A percentile compares a stretch with the other conserved stretches of the same genome.
Conservation (phyloP, 2,113 vertebrate species). For the Solea solea region DNA sequence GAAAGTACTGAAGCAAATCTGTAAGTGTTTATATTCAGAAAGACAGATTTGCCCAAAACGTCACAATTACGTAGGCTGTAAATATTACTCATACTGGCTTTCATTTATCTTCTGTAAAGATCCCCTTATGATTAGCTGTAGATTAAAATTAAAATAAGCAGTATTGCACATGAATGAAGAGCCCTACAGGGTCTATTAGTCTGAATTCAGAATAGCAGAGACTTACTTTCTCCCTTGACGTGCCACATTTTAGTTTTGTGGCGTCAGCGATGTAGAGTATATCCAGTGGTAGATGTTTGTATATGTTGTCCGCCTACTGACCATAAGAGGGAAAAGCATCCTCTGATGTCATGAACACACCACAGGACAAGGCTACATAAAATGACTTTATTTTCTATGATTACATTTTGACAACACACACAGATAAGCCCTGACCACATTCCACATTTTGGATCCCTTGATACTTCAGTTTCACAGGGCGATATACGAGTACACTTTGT, state of each 20-base stretch:
- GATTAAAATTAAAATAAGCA: no score
- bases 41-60: no score
- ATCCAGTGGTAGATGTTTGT: not conserved
- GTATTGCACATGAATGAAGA: no score
- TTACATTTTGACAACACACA: constrained; percentile 72
- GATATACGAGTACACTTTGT: constrained; percentile 60
- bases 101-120: no score
- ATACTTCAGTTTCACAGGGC: constrained; percentile 64
- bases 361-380: constrained; percentile 71
- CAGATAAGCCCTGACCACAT: constrained; percentile 67
- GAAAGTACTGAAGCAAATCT: no score
- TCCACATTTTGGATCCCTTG: constrained; percentile 65
- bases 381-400: constrained; percentile 81
- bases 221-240: not conserved
- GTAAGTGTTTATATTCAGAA: no score
- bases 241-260: not conserved
- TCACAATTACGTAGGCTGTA: no score
- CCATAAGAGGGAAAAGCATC: constrained; percentile 22
- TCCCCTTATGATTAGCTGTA: no score
- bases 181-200: no score
- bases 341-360: constrained; percentile 32
- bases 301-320: constrained; percentile 48
- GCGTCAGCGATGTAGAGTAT: no score
- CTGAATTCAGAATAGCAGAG: no score
- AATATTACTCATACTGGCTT: no score